Conservation (phyloP, 2,113 vertebrate genomes). For the Trichechus manatus region DNA sequence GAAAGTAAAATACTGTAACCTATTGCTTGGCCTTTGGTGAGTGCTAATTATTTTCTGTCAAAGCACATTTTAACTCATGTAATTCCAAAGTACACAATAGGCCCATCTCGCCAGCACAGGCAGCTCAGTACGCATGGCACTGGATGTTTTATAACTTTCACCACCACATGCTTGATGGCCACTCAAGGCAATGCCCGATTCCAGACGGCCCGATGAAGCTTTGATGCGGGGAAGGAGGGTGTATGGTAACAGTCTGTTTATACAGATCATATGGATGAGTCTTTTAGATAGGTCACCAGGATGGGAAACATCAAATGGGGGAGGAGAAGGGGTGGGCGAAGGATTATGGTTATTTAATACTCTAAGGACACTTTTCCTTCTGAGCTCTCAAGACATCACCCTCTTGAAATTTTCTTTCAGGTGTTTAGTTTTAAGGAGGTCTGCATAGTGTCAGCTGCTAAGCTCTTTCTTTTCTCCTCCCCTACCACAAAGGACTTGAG, state of each 20-base stretch:
- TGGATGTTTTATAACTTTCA: slow-evolving; percentile 92
- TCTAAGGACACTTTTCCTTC: slow-evolving; percentile 86
- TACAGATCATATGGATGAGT: slow-evolving; percentile 88
- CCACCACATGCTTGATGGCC: slow-evolving; percentile 87
- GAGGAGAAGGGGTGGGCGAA: slow-evolving; percentile 81
- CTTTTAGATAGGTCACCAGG: slow-evolving; percentile 85
- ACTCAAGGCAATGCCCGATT: slow-evolving; percentile 83
- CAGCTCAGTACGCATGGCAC: slow-evolving; percentile 67
- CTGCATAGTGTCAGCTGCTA: slow-evolving; percentile 87
- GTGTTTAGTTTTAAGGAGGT: slow-evolving; percentile 87
- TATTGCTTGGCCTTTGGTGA: slow-evolving; percentile 90
- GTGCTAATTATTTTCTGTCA: slow-evolving; percentile 93
- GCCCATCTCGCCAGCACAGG: slow-evolving; percentile 81
- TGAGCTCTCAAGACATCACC: slow-evolving; percentile 80
- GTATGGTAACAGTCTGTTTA: slow-evolving; percentile 91
- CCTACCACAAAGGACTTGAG: slow-evolving; percentile 67
- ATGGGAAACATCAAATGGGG: slow-evolving; percentile 89
- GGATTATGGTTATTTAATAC: slow-evolving; percentile 86
- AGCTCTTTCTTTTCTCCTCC: slow-evolving; percentile 58
- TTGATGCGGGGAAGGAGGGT: slow-evolving; percentile 88
- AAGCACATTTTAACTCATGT: slow-evolving; percentile 86
- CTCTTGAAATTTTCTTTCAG: slow-evolving; percentile 88
- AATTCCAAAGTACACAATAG: slow-evolving; percentile 87
- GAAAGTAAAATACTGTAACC: slow-evolving; percentile 90
- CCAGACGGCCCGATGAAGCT: slow-evolving; percentile 86